Conservation (phyloP, 2,797 vertebrate genomes). For the Falco rusticolus region DNA sequence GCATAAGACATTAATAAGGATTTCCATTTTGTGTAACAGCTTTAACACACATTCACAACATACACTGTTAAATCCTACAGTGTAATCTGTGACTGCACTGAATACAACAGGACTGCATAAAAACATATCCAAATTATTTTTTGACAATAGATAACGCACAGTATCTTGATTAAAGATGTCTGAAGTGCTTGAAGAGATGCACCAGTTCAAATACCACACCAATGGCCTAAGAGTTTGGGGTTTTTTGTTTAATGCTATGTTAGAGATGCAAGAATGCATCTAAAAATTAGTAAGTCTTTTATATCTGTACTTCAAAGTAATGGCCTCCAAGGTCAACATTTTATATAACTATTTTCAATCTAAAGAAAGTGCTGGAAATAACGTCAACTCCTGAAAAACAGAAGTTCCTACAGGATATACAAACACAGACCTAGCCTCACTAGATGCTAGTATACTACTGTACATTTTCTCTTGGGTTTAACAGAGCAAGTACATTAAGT, state of each 20-base stretch:
- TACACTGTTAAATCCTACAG: not conserved
- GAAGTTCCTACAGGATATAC: constrained; percentile 13
- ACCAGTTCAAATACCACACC: constrained; percentile 5
- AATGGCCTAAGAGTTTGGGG: not conserved
- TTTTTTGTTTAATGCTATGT: not conserved
- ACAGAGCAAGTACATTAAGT: constrained; percentile 23
- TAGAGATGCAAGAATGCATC: constrained; percentile 55
- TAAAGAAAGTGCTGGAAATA: constrained; percentile 51
- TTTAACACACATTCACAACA: not conserved
- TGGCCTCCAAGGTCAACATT: not conserved
- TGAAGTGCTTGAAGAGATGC: constrained; percentile 12
- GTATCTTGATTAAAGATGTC: not conserved
- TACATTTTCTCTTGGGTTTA: constrained; percentile 11
- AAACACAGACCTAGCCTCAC: not conserved
- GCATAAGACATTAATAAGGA: not conserved
- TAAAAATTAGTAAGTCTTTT: not conserved
- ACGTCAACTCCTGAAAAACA: constrained; percentile 45
- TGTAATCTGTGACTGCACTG: not conserved
- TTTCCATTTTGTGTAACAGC: not conserved
- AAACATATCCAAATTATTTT: not conserved
- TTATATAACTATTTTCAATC: not conserved
- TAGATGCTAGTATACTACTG: not conserved
- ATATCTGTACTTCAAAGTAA: constrained; percentile 26
- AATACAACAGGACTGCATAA: not conserved
- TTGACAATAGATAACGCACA: not conserved